These are phyloP conservation scores for Spermophilus dauricus DNA, from an alignment of 2,113 vertebrate species.

Conservation along the genomic window DNA sequence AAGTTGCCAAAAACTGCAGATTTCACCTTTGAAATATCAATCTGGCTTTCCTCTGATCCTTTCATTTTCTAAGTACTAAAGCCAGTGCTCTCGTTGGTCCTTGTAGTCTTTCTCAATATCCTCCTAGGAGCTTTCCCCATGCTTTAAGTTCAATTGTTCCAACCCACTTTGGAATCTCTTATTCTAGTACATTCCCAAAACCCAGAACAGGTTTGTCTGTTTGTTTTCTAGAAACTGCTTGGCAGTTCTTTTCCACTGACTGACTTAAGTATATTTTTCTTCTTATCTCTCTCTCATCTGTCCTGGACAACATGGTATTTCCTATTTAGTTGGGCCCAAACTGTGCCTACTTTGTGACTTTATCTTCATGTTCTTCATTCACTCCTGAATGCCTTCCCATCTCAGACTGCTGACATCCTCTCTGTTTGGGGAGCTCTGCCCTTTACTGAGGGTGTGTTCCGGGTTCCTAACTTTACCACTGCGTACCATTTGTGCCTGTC, in stretches of 20 bases:
- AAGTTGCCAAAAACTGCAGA: not conserved
- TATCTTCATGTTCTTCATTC: not conserved
- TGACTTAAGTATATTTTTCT: not conserved
- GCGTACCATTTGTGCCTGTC: not conserved
- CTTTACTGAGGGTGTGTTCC: not conserved
- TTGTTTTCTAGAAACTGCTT: not conserved
- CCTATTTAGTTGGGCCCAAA: not conserved
- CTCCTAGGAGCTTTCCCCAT: not conserved
- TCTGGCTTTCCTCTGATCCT: not conserved
- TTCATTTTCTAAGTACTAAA: slow-evolving; percentile 27
- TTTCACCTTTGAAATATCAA: not conserved
- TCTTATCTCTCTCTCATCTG: not conserved
- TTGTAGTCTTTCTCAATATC: not conserved
- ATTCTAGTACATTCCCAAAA: not conserved
- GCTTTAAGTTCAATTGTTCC: not conserved
- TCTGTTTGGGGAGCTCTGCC: not conserved
- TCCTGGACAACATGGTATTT: not conserved
- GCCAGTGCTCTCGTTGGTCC: not conserved
- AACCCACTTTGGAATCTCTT: not conserved
- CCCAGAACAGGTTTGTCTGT: not conserved
- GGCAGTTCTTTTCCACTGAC: not conserved
- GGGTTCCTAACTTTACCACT: not conserved
- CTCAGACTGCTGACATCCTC: not conserved
- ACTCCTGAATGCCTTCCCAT: not conserved
- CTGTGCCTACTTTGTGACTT: not conserved